Evolutionary conservation across 1,140 invertebrate species (phyloP), one percentile per base, ranked within the genome.

Genomic region (Ips nitidus): DNA sequence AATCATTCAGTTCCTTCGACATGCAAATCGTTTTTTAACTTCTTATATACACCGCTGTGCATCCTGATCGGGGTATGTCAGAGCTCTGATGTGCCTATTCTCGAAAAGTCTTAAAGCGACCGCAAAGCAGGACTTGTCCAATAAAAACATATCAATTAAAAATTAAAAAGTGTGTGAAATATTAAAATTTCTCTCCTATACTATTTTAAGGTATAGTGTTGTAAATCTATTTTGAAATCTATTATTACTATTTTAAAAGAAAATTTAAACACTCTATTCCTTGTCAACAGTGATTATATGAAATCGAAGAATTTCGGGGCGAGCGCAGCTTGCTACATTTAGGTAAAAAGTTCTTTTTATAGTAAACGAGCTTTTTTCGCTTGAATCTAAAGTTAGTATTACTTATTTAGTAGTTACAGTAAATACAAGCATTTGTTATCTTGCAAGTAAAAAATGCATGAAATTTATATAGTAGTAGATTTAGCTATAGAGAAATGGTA

Each of bases 401-500:
- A 66, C 22, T 38, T 64, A 70, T 43, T 38, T 64, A 58, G 38
- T 64, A 70, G 68, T 59, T 58, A 68, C 36, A 22, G 22, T 42
- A 71, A 57, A 67, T 70, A 41, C 52, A 71, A 72, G 75, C 77
- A 78, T 76, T 78, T 78, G 77, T 78, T 78, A 76, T 76, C 72
- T 76, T 77, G 76, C 76, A 78, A 78, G 71, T 73, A 71, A 73
- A 73, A 69, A 72, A 73, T 74, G 73, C 70, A 74, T 76, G 75
- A 74, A 75, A 72, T 74, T 73, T 74, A 74, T 65, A 69, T 61
- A 66, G 72, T 70, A 74, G 64, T 55, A 61, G 40, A 58, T 66
- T 36, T 67, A 74, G 67, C 40, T 74, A 64, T 22, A 69, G 71
- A 68, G 22, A 70, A 70, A 52, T 55, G 71, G 69, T 68, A 71